Evolutionary conservation across 2,113 vertebrate species (phyloP), one percentile per base, ranked within the genome.

Genomic region (Enhydra lutris): DNA sequence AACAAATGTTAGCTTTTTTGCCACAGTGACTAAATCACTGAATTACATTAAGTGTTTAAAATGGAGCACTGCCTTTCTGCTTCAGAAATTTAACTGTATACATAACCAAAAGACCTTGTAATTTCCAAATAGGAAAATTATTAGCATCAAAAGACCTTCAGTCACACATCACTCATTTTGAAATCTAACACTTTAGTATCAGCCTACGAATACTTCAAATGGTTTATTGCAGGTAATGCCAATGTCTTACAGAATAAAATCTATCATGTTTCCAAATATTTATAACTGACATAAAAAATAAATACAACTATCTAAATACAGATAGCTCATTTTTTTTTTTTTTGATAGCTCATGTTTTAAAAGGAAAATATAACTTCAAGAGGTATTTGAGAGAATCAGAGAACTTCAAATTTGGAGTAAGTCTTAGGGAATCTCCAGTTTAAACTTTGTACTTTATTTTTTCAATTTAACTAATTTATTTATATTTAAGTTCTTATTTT

Each of bases 111-210:
- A 14, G 34, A 97, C 39, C 67, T 87, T 74, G 0, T 24, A 84
- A 83, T 98, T 98, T 97, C 55, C 89, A 97, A 98, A 91, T 91
- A 89, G 89, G 50, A 89, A 61, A 73, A 82, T 91, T 89, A 86
- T 12, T 81, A 59, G n/a, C 86, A 61, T 94, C 71, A 78, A 79
- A 92, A 96, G 29, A 94, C 26, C 90, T 97, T 84, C 61, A 67
- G 45, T 42, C 50, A 57, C 52, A n/a, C 6, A 88, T 89, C 2
- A 45, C 0, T 96, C 23, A 8, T 83, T 52, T 79, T 94, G 21
- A 84, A 92, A 94, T 91, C 67, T 5, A 24, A 79, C 36, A 24
- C 81, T 92, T 92, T 95, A n/a, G 50, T 89, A 97, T 95, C 31
- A 85, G 39, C 14, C 47, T 29, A 61, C 73, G 50, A 91, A 26